phyloP scores from a whole-genome alignment of 2,113 vertebrate species.

The Alouatta palliata region DNA sequence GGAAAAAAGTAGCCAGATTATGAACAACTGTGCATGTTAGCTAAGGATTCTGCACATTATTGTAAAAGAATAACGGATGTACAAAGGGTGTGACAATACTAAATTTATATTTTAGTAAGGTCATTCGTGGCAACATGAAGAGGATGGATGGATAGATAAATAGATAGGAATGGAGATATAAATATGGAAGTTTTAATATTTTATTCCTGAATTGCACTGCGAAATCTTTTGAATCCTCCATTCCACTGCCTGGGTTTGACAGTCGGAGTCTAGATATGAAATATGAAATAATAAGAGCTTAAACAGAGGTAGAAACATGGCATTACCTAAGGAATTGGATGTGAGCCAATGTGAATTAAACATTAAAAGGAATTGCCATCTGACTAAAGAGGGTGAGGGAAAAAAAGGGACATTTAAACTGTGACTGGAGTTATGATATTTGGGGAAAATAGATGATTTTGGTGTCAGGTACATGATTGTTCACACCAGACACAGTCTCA shows the following conservation, averaged over 20 bases:
- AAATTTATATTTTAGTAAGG: slow-evolving; percentile 15
- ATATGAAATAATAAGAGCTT: not conserved
- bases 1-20: not conserved
- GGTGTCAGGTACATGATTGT: not conserved
- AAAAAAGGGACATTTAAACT: not conserved
- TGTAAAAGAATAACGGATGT: not conserved
- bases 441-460: slow-evolving; percentile 4
- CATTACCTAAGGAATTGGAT: not conserved
- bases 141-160: not conserved
- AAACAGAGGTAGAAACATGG: not conserved
- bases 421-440: not conserved
- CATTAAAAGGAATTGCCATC: not conserved
- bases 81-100: not conserved
- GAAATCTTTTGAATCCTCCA: not conserved
- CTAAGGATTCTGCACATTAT: not conserved
- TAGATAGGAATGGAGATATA: not conserved
- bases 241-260: not conserved
- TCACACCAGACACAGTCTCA: not conserved
- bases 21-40: not conserved
- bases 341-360: not conserved
- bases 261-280: not conserved
- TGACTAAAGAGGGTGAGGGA: not conserved
- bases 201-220: slow-evolving; percentile 3
- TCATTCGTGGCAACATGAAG: not conserved
- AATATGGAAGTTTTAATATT: not conserved